A percentile compares a stretch with the other conserved stretches of the same genome.
Conservation (phyloP, 2,888 invertebrate species). For the Dryomyza anilis region DNA sequence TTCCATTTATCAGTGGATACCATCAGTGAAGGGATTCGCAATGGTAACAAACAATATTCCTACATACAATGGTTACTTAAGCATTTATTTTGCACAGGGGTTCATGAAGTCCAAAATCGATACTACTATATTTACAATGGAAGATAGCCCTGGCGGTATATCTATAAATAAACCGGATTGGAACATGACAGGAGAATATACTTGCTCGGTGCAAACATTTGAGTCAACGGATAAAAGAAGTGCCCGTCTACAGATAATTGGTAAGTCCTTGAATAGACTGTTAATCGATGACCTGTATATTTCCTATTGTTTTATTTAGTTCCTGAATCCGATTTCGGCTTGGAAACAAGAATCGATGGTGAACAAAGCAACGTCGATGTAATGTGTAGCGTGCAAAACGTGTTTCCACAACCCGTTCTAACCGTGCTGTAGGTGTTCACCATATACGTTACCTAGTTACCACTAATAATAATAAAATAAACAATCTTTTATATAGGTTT, state of each 20-base stretch:
- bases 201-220: conserved; percentile 61
- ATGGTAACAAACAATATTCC: conserved; percentile 46
- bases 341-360: conserved; percentile 57
- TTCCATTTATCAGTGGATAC: conserved; percentile 62
- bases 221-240: conserved; percentile 61
- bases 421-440: conserved; percentile 55
- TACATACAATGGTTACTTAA: background rate
- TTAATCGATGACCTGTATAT: too few relatives aligned
- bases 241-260: conserved; percentile 60
- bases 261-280: conserved; percentile 40
- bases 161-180: conserved; percentile 61
- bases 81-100: conserved; percentile 44
- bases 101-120: conserved; percentile 61
- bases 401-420: conserved; percentile 58
- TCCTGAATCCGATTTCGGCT: conserved; percentile 60
- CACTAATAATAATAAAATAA: background rate
- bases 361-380: conserved; percentile 57
- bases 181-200: conserved; percentile 62
- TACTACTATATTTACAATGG: conserved; percentile 56
- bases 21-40: conserved; percentile 59
- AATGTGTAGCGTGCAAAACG: conserved; percentile 59
- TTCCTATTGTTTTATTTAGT: too few relatives aligned
- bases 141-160: conserved; percentile 60
- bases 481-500: conserved; percentile 43
- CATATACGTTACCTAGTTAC: background rate